phyloP scores from a whole-genome alignment of 2,113 vertebrate species.

The Progne subis region DNA sequence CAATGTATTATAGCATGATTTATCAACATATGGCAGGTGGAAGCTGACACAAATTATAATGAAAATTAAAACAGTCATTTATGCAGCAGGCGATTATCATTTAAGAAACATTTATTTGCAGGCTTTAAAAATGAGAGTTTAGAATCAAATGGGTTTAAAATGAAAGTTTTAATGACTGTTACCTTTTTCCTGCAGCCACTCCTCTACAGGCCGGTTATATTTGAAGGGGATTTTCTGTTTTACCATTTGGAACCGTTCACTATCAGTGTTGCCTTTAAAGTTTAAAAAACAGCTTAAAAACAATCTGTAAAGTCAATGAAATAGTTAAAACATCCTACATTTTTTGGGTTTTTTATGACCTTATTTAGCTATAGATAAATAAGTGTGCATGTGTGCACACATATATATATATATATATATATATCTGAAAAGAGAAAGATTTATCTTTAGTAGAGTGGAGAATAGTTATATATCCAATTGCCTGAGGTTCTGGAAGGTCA shows the following conservation, averaged over 20 bases:
- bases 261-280: conserved; percentile 99
- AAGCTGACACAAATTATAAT: conserved; percentile 83
- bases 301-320: conserved; percentile 85
- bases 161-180: conserved; percentile 88
- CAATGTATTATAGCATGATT: conserved; percentile 86
- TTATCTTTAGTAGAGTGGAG: conserved; percentile 62
- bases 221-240: conserved; percentile 99
- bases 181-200: conserved; percentile 99
- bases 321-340: conserved; percentile 79
- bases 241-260: conserved; percentile 99
- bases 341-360: conserved; percentile 63
- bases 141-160: conserved; percentile 84
- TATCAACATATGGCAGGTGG: conserved; percentile 88
- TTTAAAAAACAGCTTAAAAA: conserved; percentile 99
- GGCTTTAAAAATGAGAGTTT: conserved; percentile 83
- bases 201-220: conserved; percentile 98
- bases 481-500: conserved; percentile 60
- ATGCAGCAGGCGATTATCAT: conserved; percentile 84
- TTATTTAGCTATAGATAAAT: conserved; percentile 72
- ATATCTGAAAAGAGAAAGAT: conserved; percentile 26
- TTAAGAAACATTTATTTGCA: conserved; percentile 86
- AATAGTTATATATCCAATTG: conserved; percentile 47
- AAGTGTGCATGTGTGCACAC: background rate
- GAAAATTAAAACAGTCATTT: conserved; percentile 85
- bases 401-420: background rate